These are phyloP conservation scores for Amazona vittata DNA, from an alignment of 2,113 vertebrate species.

Conservation along the genomic window DNA sequence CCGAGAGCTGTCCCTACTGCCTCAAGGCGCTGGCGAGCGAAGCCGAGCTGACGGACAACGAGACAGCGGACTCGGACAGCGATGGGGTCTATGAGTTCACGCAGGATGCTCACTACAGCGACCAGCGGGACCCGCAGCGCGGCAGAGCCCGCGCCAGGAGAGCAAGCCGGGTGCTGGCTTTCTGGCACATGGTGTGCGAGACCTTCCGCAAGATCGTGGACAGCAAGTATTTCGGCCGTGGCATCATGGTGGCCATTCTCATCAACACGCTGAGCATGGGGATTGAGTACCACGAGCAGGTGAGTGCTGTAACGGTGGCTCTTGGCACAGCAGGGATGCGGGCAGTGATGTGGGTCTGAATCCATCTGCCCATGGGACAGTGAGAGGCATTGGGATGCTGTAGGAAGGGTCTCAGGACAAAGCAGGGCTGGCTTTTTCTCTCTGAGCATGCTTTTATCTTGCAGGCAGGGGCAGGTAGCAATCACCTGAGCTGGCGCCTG, in stretches of 20 bases:
- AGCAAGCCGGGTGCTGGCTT: constrained; percentile 73
- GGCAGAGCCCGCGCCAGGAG: constrained; percentile 69
- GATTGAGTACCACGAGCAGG: constrained; percentile 98
- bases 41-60: constrained; percentile 67
- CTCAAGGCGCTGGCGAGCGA: constrained; percentile 78
- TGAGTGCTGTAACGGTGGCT: constrained; percentile 14
- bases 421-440: neutral
- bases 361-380: rapidly evolving
- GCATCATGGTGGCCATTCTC: constrained; percentile 98
- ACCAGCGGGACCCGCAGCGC: constrained; percentile 80
- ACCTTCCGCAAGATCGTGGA: constrained; percentile 97
- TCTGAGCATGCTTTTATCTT: neutral
- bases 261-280: constrained; percentile 99
- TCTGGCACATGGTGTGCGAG: constrained; percentile 91
- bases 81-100: constrained; percentile 93
- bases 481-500: neutral
- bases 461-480: neutral
- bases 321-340: rapidly evolving
- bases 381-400: neutral
- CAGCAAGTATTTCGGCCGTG: constrained; percentile 97
- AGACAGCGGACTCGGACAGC: constrained; percentile 87
- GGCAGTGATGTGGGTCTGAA: rapidly evolving
- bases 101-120: constrained; percentile 86
- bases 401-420: neutral
- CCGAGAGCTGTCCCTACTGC: constrained; percentile 91